These are phyloP conservation scores for Cancer borealis DNA, from an alignment of 2,888 invertebrate species.

Conservation along the genomic window DNA sequence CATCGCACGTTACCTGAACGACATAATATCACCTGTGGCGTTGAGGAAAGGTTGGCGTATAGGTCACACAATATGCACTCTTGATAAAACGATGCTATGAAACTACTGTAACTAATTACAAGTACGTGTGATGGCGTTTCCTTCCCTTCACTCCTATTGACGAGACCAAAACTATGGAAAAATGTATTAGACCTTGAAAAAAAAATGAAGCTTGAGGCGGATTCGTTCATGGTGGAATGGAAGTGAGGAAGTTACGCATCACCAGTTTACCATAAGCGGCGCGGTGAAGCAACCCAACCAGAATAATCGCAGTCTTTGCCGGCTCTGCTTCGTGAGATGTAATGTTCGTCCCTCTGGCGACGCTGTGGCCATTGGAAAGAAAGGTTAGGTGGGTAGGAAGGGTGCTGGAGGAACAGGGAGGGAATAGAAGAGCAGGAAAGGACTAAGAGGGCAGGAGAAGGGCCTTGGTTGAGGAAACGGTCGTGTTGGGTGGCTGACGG, in stretches of 20 bases:
- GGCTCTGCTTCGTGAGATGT: neutral
- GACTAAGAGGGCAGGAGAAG: neutral
- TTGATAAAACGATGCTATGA: neutral
- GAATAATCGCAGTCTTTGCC: neutral
- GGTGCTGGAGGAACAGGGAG: neutral
- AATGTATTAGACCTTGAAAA: neutral
- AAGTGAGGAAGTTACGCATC: neutral
- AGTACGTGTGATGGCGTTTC: neutral
- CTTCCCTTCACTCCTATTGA: neutral
- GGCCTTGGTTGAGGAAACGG: neutral
- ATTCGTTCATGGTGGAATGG: neutral
- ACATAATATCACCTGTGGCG: neutral
- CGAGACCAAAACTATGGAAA: neutral
- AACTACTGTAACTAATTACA: neutral
- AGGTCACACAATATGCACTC: neutral
- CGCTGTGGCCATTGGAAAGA: neutral
- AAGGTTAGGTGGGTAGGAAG: neutral
- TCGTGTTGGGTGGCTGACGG: neutral
- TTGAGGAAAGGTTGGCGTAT: neutral
- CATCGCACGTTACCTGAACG: neutral
- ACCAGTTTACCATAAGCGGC: neutral
- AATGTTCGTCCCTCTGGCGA: neutral
- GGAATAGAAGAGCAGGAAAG: neutral
- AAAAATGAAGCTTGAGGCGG: neutral
- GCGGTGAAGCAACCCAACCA: neutral